These are phyloP conservation scores for Tympanoctomys barrerae DNA, from an alignment of 2,797 vertebrate genomes.

Conservation along the genomic window DNA sequence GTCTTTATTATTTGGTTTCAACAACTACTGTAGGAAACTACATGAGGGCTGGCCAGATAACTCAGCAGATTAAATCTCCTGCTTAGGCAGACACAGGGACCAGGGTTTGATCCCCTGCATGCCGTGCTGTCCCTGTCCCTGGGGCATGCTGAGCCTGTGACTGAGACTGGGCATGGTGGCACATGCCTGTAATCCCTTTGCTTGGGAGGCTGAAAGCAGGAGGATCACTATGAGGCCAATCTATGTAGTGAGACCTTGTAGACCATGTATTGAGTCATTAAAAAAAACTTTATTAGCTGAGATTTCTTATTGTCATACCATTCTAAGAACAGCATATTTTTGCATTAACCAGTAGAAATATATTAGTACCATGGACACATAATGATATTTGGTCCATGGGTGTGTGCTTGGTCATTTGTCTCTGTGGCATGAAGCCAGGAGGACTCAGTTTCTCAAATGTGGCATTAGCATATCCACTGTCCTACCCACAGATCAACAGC, in stretches of 20 bases:
- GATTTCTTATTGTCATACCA: not conserved
- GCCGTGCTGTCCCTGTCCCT: too few relatives aligned
- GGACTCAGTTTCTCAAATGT: not conserved
- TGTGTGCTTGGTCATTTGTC: not conserved
- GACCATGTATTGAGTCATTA: too few relatives aligned
- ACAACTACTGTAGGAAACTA: not conserved
- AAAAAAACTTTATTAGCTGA: not conserved
- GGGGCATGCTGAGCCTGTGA: too few relatives aligned
- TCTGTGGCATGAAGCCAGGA: not conserved
- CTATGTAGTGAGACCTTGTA: too few relatives aligned
- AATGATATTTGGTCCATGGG: not conserved
- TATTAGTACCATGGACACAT: not conserved
- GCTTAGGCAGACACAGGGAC: too few relatives aligned
- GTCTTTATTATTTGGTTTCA: conserved; percentile 13
- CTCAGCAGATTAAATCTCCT: too few relatives aligned
- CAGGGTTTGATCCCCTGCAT: too few relatives aligned
- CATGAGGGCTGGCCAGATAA: not conserved
- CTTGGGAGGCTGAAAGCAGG: too few relatives aligned
- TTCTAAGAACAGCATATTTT: not conserved
- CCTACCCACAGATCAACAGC: not conserved
- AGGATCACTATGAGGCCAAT: too few relatives aligned
- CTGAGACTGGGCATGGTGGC: too few relatives aligned
- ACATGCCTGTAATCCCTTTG: too few relatives aligned
- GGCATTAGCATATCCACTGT: too few relatives aligned
- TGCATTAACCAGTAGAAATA: not conserved